A percentile compares a stretch with the other conserved stretches of the same genome.
Evolutionary conservation across 2,888 invertebrate genomes (phyloP).

Genomic region (Polydrusus tereticollis): DNA sequence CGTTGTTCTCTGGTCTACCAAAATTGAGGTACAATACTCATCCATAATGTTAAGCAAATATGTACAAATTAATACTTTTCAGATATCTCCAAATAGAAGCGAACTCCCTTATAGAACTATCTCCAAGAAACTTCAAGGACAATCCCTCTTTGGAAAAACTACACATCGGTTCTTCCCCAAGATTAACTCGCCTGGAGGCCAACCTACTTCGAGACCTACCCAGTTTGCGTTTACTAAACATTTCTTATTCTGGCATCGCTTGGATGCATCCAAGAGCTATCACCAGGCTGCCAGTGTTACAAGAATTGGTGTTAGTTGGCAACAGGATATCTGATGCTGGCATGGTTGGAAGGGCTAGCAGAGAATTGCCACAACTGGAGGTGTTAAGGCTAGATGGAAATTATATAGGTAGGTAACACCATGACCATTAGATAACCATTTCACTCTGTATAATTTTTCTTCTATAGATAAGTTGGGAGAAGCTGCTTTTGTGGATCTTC

Average conservation of each 20-base stretch:
- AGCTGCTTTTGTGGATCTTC: conserved; percentile 84
- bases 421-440: no score
- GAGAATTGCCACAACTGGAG: conserved; percentile 81
- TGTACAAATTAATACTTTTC: no score
- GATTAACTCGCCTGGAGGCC: conserved; percentile 78
- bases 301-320: conserved; percentile 77
- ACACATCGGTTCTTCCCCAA: conserved; percentile 78
- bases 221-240: conserved; percentile 78
- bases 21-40: conserved; percentile 67
- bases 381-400: conserved; percentile 74
- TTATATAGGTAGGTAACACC: conserved; percentile 32
- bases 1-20: conserved; percentile 78
- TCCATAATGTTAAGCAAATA: no score
- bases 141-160: conserved; percentile 81
- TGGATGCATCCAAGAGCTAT: conserved; percentile 85
- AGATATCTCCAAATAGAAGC: conserved; percentile 83
- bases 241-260: conserved; percentile 81
- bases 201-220: conserved; percentile 75
- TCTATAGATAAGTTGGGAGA: conserved; percentile 78
- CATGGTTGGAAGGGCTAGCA: conserved; percentile 83
- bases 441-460: no score
- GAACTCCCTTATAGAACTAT: conserved; percentile 74
- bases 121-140: conserved; percentile 78
- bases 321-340: conserved; percentile 83
- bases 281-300: conserved; percentile 77